Conservation (phyloP, 2,888 invertebrate species). For the Clistopyga incitator region DNA sequence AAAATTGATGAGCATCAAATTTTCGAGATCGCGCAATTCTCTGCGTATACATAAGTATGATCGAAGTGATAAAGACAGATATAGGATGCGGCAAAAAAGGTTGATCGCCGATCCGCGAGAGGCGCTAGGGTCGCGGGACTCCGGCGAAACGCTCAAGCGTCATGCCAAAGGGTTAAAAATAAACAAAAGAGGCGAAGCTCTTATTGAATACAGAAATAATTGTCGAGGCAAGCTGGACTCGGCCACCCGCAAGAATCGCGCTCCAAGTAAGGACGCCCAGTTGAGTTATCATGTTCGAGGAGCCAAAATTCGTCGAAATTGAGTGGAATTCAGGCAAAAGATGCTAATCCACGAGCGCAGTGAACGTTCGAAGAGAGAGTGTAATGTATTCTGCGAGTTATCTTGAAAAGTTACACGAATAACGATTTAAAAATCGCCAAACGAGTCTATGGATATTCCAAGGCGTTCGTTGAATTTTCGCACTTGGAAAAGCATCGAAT, state of each 20-base stretch:
- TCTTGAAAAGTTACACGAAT: background rate
- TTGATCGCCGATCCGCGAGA: too few relatives aligned
- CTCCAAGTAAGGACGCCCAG: conserved; percentile 29
- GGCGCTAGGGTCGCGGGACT: too few relatives aligned
- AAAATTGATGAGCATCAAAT: too few relatives aligned
- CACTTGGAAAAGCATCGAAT: background rate
- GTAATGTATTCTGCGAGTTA: background rate
- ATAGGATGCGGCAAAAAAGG: too few relatives aligned
- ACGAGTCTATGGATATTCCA: background rate
- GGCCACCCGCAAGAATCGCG: conserved; percentile 52
- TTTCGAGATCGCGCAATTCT: too few relatives aligned
- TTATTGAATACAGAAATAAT: conserved; percentile 72
- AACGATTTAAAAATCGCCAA: background rate
- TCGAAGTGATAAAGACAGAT: too few relatives aligned
- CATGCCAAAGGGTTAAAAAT: conserved; percentile 69
- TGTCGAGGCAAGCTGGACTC: conserved; percentile 62
- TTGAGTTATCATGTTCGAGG: background rate
- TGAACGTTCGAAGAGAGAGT: background rate
- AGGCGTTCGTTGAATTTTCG: background rate
- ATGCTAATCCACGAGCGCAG: background rate
- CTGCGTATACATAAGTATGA: too few relatives aligned
- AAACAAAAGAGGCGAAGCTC: conserved; percentile 70
- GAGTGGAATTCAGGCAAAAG: background rate
- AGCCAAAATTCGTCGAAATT: background rate
- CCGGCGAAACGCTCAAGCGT: conserved; percentile 53